Evolutionary conservation across 2,888 invertebrate species (phyloP).

Genomic region (Ophion obscuratus): DNA sequence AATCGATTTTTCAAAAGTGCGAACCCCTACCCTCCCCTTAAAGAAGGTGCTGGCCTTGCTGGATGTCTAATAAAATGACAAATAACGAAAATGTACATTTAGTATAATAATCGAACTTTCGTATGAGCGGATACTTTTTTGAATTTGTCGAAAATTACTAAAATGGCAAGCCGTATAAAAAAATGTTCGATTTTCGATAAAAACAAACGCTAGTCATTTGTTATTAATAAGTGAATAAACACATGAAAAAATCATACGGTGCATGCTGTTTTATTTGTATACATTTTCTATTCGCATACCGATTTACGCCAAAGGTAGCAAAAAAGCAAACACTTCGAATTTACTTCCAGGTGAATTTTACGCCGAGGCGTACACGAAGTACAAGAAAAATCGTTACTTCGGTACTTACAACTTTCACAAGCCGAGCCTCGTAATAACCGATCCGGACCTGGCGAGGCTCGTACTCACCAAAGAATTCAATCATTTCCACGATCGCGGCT

Average conservation of each 20-base stretch:
- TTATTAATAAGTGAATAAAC: background rate
- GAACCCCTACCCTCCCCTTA: too few relatives aligned
- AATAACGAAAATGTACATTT: too few relatives aligned
- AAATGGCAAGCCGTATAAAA: background rate
- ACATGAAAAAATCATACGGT: background rate
- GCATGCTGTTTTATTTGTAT: background rate
- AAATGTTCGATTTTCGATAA: background rate
- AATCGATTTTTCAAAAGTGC: too few relatives aligned
- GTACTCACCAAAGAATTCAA: constrained; percentile 80
- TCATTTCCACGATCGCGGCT: constrained; percentile 80
- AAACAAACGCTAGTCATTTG: too few relatives aligned
- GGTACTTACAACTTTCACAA: constrained; percentile 76
- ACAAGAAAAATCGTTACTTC: constrained; percentile 72
- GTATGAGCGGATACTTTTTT: background rate
- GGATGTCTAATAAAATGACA: too few relatives aligned
- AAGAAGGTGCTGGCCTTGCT: too few relatives aligned
- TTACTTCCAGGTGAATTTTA: constrained; percentile 72
- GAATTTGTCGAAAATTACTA: background rate
- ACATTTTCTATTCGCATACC: background rate
- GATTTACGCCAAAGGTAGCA: background rate
- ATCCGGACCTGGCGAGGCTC: constrained; percentile 78
- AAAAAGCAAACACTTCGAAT: background rate
- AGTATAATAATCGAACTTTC: too few relatives aligned
- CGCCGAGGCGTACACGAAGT: constrained; percentile 68
- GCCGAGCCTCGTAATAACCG: constrained; percentile 77